These are phyloP conservation scores for Lithophane semibrunnea DNA, from an alignment of 2,888 invertebrate species.

Conservation along the genomic window DNA sequence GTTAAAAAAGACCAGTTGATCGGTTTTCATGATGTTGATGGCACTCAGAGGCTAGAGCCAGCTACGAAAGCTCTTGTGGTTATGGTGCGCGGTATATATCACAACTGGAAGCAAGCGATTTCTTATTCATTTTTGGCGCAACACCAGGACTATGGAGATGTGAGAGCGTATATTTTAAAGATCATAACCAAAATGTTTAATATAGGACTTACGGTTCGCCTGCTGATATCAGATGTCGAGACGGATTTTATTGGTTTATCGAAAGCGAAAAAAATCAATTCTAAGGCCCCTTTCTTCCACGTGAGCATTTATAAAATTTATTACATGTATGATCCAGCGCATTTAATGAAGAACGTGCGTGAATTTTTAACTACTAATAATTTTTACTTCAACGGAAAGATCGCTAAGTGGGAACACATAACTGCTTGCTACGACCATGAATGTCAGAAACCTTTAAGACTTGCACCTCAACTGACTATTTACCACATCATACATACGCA, in stretches of 20 bases:
- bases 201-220: slow-evolving; percentile 62
- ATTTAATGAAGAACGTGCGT: slow-evolving; percentile 55
- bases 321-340: slow-evolving; percentile 59
- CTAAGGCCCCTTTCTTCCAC: slow-evolving; percentile 31
- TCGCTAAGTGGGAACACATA: slow-evolving; percentile 59
- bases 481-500: slow-evolving; percentile 51
- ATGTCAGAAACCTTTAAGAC: slow-evolving; percentile 32
- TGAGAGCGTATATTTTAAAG: slow-evolving; percentile 34
- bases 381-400: slow-evolving; percentile 15
- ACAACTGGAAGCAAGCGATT: slow-evolving; percentile 60
- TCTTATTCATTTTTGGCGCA: slow-evolving; percentile 43
- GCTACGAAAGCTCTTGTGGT: slow-evolving; percentile 53
- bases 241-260: slow-evolving; percentile 39
- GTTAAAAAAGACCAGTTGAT: slow-evolving; percentile 50
- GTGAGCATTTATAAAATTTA: slow-evolving; percentile 53
- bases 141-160: slow-evolving; percentile 30
- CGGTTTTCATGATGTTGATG: slow-evolving; percentile 62
- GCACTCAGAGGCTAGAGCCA: slow-evolving; percentile 41
- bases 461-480: slow-evolving; percentile 57
- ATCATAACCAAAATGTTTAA: slow-evolving; percentile 42
- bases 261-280: slow-evolving; percentile 32
- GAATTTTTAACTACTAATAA: slow-evolving; percentile 34
- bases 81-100: slow-evolving; percentile 61
- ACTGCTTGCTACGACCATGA: slow-evolving; percentile 57
- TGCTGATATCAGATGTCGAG: slow-evolving; percentile 53